phyloP scores from a whole-genome alignment of 1,140 invertebrate species.

The Eubasilissa regina region DNA sequence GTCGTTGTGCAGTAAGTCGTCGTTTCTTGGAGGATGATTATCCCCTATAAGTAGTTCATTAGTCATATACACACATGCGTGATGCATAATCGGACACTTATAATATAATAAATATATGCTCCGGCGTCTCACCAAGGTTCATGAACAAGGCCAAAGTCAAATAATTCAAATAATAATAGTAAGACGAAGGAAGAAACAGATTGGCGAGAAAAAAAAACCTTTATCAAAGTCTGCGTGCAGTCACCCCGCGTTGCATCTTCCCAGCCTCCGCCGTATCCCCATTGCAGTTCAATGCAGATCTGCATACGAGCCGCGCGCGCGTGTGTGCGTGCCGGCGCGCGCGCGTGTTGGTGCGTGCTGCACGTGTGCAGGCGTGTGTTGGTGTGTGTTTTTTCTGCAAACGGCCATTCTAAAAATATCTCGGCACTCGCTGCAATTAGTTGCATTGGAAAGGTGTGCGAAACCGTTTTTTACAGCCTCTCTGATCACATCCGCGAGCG shows the following conservation, averaged over 20 bases:
- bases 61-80: no score
- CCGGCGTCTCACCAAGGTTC: no score
- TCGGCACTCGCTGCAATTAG: slow-evolving; percentile 45
- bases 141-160: no score
- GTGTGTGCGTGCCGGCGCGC: background rate
- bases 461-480: slow-evolving; percentile 8
- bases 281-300: slow-evolving; percentile 30
- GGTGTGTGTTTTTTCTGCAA: slow-evolving; percentile 48
- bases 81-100: no score
- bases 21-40: no score
- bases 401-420: slow-evolving; percentile 52
- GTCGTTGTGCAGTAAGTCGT: no score
- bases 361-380: slow-evolving; percentile 26
- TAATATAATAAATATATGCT: no score
- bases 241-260: background rate
- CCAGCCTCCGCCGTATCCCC: background rate
- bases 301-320: background rate
- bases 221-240: background rate
- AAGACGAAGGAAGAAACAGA: no score
- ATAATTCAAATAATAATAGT: no score
- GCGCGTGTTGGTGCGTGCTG: slow-evolving; percentile 22
- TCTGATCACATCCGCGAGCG: background rate
- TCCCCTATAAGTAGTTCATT: no score
- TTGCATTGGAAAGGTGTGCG: slow-evolving; percentile 33
- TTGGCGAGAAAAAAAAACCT: no score